These are phyloP conservation scores for Sebastes ruberrimus DNA, from an alignment of 2,797 vertebrate genomes.

Conservation along the genomic window DNA sequence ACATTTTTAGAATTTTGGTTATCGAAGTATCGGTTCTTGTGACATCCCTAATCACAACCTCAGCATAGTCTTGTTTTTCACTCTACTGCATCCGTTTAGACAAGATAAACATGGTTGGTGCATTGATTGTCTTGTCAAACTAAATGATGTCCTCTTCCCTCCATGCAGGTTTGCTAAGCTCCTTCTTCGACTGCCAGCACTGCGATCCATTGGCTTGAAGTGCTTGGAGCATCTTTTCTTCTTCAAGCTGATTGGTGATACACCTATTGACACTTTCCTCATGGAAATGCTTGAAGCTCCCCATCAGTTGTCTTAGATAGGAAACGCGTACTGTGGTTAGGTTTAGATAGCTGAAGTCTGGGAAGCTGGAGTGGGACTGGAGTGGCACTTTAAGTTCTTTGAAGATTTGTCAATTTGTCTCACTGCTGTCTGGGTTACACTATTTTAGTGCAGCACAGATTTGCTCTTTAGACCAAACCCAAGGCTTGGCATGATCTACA, in stretches of 20 bases:
- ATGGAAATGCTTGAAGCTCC: conserved; percentile 99
- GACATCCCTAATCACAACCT: too few species aligned
- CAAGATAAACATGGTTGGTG: background rate
- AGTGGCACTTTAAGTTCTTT: conserved; percentile 86
- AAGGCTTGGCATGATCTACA: conserved; percentile 82
- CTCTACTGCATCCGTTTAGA: too few species aligned
- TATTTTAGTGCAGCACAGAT: conserved; percentile 80
- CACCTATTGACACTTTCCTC: conserved; percentile 97
- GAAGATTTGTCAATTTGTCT: conserved; percentile 84
- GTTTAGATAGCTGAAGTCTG: conserved; percentile 77
- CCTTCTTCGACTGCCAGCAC: conserved; percentile 91
- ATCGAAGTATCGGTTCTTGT: too few species aligned
- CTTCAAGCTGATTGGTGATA: conserved; percentile 98
- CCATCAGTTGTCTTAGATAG: conserved; percentile 85
- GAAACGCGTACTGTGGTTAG: conserved; percentile 75
- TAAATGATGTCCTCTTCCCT: background rate
- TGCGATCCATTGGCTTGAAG: conserved; percentile 96
- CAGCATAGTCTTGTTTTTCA: too few species aligned
- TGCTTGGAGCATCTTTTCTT: conserved; percentile 99
- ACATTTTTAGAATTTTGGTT: too few species aligned
- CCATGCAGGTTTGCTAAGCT: conserved; percentile 93
- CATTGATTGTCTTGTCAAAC: background rate
- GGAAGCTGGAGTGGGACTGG: conserved; percentile 84
- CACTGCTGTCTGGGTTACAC: conserved; percentile 83
- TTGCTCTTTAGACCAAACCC: conserved; percentile 84